A percentile compares a stretch with the other conserved stretches of the same genome.
phyloP scores from a whole-genome alignment of 2,113 vertebrate species.

The Taurulus bubalis region DNA sequence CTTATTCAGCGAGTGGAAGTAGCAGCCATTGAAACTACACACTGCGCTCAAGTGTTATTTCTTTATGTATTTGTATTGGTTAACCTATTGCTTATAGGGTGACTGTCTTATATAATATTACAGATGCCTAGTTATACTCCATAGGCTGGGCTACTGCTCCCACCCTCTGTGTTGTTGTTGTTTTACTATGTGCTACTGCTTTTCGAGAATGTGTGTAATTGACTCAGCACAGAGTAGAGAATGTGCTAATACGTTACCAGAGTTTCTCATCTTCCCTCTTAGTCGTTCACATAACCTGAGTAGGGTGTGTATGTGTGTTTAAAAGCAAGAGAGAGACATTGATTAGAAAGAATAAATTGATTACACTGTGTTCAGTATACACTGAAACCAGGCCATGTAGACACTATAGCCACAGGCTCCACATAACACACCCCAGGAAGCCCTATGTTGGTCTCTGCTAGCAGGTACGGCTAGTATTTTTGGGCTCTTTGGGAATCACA shows the following conservation, averaged over 20 bases:
- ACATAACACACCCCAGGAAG: constrained; percentile 39
- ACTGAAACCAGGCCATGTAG: constrained; percentile 74
- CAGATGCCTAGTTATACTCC: constrained; percentile 1
- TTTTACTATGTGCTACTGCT: background rate
- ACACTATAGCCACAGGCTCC: constrained; percentile 46
- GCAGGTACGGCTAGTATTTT: constrained; percentile 1
- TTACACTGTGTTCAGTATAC: constrained; percentile 55
- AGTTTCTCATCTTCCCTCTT: background rate
- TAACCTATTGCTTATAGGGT: no score
- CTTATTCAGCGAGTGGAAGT: background rate
- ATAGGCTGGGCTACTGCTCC: background rate
- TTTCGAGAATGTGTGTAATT: background rate
- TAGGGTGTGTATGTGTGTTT: background rate
- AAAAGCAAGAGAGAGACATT: constrained; percentile 1
- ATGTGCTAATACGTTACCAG: background rate
- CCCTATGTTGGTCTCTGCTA: constrained; percentile 20
- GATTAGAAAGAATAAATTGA: constrained; percentile 64
- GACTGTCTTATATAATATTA: constrained; percentile 9
- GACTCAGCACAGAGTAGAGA: background rate
- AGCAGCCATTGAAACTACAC: background rate
- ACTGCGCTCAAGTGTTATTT: background rate
- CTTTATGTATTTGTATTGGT: constrained; percentile 16
- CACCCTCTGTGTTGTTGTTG: background rate
- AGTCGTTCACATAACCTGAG: background rate
- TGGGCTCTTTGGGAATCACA: background rate